Evolutionary conservation across 2,888 invertebrate genomes (phyloP).

Genomic region (Acrobeloides nanus): DNA sequence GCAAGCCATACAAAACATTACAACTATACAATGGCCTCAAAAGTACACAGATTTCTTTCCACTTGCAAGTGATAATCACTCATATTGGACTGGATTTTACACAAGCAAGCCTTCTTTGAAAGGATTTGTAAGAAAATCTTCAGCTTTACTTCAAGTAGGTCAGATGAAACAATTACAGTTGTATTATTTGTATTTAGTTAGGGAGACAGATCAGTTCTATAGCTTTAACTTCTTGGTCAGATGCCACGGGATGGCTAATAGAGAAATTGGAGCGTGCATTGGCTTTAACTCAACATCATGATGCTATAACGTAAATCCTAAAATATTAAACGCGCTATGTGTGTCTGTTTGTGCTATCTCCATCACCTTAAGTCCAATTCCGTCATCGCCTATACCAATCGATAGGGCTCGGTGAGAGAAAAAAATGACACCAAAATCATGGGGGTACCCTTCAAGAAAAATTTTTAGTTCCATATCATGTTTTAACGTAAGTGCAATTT

Average conservation of each 20-base stretch:
- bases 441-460: too few species aligned
- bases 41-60: conserved; percentile 86
- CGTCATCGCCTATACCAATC: too few species aligned
- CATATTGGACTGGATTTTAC: conserved; percentile 83
- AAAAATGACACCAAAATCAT: too few species aligned
- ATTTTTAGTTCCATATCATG: too few species aligned
- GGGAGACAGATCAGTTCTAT: conserved; percentile 9
- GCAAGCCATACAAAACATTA: conserved; percentile 53
- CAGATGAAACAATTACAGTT: not conserved
- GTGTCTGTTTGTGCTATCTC: too few species aligned
- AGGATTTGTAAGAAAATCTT: conserved; percentile 55
- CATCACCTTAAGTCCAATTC: too few species aligned
- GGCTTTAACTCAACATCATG: conserved; percentile 71
- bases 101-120: conserved; percentile 58
- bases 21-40: conserved; percentile 60
- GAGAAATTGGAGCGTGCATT: conserved; percentile 29
- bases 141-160: conserved; percentile 56
- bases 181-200: conserved; percentile 36
- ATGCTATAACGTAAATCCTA: conserved; percentile 66
- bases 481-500: too few species aligned
- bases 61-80: conserved; percentile 72
- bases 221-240: conserved; percentile 8
- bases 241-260: too few species aligned
- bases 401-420: too few species aligned
- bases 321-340: not conserved